Percentiles rank a stretch among this genome's conserved stretches.
These are phyloP conservation scores for Phyllostomus discolor DNA, from an alignment of 2,113 vertebrate genomes.

Conservation along the genomic window DNA sequence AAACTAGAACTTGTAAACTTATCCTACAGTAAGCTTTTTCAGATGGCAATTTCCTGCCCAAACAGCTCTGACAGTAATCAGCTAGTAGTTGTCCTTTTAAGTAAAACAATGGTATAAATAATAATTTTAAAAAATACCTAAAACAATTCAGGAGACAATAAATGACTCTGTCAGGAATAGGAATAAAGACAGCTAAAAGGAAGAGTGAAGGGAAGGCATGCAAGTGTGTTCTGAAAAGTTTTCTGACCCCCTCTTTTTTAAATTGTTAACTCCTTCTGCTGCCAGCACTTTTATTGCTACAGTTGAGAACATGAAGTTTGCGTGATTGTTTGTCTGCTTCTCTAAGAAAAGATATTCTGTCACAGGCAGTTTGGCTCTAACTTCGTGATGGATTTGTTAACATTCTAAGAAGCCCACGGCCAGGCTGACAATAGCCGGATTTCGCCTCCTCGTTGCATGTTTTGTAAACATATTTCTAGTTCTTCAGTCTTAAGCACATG, in stretches of 20 bases:
- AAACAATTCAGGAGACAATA: background rate
- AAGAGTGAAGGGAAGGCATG: background rate
- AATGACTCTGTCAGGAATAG: background rate
- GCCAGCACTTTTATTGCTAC: background rate
- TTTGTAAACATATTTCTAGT: conserved; percentile 41
- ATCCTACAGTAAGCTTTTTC: background rate
- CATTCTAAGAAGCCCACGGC: background rate
- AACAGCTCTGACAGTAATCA: background rate
- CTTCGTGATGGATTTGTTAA: conserved; percentile 33
- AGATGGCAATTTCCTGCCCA: background rate
- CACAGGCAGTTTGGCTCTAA: conserved; percentile 44
- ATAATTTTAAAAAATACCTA: background rate
- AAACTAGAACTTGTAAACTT: background rate
- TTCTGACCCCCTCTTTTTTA: background rate
- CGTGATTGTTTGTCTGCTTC: background rate
- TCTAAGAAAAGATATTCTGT: background rate
- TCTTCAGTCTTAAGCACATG: conserved; percentile 4
- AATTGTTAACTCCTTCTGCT: background rate
- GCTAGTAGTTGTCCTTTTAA: background rate
- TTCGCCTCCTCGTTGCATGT: background rate
- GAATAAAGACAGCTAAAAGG: background rate
- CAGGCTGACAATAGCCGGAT: conserved; percentile 31
- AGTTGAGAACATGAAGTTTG: background rate
- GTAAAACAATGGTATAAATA: background rate
- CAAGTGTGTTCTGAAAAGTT: background rate